Percentiles rank a stretch among this genome's conserved stretches.
Evolutionary conservation across 1,140 invertebrate genomes (phyloP).

Genomic region (Heliconius melpomene): DNA sequence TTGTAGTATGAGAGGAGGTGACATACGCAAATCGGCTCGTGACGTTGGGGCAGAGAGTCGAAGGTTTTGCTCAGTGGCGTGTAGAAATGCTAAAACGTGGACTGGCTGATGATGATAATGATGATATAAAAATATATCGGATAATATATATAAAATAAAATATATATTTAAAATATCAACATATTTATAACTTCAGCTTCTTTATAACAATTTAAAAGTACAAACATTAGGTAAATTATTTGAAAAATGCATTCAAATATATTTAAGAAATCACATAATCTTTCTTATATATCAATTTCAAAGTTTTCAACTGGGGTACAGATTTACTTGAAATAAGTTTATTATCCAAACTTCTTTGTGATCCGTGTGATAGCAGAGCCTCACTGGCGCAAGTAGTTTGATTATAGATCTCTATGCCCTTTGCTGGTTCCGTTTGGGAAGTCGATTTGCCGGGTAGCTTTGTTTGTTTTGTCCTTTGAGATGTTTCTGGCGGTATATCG

Average conservation of each 20-base stretch:
- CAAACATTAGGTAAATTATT: too few species aligned
- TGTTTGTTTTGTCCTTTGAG: constrained; percentile 11
- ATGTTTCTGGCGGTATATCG: constrained; percentile 7
- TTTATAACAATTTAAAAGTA: too few species aligned
- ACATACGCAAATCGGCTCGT: too few species aligned
- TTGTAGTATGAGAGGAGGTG: too few species aligned
- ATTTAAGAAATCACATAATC: background rate
- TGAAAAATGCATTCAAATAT: background rate
- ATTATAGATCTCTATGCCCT: background rate
- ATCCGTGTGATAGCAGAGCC: background rate
- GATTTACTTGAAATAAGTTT: constrained; percentile 2
- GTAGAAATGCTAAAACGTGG: too few species aligned
- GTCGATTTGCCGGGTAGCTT: background rate
- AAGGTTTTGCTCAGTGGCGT: too few species aligned
- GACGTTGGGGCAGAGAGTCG: too few species aligned
- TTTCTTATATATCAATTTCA: constrained; percentile 10
- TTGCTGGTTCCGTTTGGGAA: background rate
- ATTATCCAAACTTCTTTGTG: background rate
- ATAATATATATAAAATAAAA: too few species aligned
- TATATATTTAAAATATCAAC: too few species aligned
- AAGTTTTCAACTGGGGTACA: constrained; percentile 16
- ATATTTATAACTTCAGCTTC: too few species aligned
- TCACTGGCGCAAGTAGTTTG: background rate
- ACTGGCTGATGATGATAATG: too few species aligned
- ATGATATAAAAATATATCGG: too few species aligned